These are phyloP conservation scores for Leptestheria dahalacensis DNA, from an alignment of 1,140 invertebrate genomes.

Conservation along the genomic window DNA sequence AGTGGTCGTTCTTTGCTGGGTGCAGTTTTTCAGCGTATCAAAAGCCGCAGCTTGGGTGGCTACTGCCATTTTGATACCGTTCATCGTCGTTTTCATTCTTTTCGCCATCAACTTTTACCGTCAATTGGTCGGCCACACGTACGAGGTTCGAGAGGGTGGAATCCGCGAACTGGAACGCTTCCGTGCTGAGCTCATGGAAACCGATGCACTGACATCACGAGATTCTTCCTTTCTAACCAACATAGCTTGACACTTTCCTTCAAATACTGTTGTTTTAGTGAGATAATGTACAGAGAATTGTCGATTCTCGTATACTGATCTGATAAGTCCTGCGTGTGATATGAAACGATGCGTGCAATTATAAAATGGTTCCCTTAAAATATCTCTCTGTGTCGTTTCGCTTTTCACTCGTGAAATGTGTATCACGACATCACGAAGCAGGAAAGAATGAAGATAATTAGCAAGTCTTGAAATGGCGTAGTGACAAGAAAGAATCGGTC, in stretches of 20 bases:
- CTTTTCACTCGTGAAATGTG: no score
- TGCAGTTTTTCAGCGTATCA: slow-evolving; percentile 15
- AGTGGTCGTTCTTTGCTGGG: slow-evolving; percentile 38
- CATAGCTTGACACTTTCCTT: no score
- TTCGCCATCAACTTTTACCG: slow-evolving; percentile 36
- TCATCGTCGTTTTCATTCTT: slow-evolving; percentile 31
- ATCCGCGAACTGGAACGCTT: slow-evolving; percentile 9
- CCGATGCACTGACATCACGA: not conserved
- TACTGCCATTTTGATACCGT: slow-evolving; percentile 33
- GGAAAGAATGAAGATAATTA: no score
- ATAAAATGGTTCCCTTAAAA: no score
- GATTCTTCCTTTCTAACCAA: not conserved
- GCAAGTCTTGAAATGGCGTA: not conserved
- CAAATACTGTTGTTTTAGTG: not conserved
- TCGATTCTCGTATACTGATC: no score
- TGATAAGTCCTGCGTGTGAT: no score
- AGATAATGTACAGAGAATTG: not conserved
- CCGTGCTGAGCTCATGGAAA: not conserved
- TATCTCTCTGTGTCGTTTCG: no score
- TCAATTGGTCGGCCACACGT: slow-evolving; percentile 27
- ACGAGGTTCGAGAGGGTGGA: slow-evolving; percentile 3
- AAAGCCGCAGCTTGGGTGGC: slow-evolving; percentile 26
- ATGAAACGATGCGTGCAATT: no score
- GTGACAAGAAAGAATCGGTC: not conserved
- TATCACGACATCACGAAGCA: no score